Conservation (phyloP, 2,113 vertebrate species). For the Myrmecophaga tridactyla region DNA sequence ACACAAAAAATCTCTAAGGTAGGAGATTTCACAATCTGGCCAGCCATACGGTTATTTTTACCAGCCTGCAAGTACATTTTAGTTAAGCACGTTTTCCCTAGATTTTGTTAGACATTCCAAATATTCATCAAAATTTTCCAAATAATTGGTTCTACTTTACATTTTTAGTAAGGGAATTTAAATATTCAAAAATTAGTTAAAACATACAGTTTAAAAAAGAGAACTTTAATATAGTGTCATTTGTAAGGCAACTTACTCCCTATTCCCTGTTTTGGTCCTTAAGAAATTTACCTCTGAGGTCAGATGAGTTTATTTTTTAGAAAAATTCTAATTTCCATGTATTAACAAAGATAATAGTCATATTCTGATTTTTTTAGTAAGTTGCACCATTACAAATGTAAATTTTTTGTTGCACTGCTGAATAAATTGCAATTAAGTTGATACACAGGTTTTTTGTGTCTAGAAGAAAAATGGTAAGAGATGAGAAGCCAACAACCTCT, state of each 20-base stretch:
- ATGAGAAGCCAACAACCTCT: background rate
- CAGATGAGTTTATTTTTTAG: conserved; percentile 10
- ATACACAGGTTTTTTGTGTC: background rate
- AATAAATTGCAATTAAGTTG: background rate
- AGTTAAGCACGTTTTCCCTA: background rate
- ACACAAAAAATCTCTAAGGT: background rate
- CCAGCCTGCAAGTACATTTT: background rate
- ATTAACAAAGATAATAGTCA: background rate
- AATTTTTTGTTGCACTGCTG: background rate
- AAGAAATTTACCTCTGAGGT: background rate
- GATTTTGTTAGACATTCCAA: background rate
- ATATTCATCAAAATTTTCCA: background rate
- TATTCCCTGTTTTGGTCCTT: background rate
- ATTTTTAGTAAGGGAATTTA: background rate
- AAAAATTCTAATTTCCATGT: background rate
- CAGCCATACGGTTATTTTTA: background rate
- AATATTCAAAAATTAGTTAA: conserved; percentile 25
- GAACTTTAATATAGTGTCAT: background rate
- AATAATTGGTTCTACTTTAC: background rate
- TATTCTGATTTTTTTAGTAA: conserved; percentile 5
- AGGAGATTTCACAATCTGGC: background rate
- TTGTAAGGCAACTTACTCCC: background rate
- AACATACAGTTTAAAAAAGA: background rate
- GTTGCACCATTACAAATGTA: background rate
- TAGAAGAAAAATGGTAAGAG: background rate